A percentile compares a stretch with the other conserved stretches of the same genome.
These are phyloP conservation scores for Siphamia tubifer DNA, from an alignment of 2,113 vertebrate genomes.

Conservation along the genomic window DNA sequence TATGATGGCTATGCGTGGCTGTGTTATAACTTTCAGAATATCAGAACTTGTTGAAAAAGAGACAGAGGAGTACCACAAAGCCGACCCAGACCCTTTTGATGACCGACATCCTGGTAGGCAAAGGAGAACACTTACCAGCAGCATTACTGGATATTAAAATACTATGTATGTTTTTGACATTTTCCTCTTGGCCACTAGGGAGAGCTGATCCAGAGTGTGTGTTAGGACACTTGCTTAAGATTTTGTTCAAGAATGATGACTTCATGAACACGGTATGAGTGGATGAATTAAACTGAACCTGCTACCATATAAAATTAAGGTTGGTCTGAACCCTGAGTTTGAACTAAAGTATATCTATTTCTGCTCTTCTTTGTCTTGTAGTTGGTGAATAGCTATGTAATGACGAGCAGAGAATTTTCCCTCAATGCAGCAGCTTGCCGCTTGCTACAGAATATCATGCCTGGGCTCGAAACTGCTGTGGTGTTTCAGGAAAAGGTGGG, in stretches of 20 bases:
- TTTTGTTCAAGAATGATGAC: conserved; percentile 98
- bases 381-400: conserved; percentile 98
- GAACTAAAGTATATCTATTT: not conserved
- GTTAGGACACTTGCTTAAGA: conserved; percentile 96
- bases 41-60: conserved; percentile 97
- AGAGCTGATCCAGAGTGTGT: conserved; percentile 97
- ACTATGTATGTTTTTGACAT: conserved; percentile 20
- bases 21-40: conserved; percentile 80
- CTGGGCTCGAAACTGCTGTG: conserved; percentile 95
- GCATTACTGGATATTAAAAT: not conserved
- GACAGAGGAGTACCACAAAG: conserved; percentile 97
- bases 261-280: conserved; percentile 96
- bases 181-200: conserved; percentile 75
- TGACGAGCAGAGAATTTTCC: conserved; percentile 94
- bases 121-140: not conserved
- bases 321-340: not conserved
- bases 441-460: conserved; percentile 97
- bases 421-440: conserved; percentile 95
- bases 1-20: not conserved
- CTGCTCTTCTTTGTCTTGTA: conserved; percentile 41
- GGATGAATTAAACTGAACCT: not conserved
- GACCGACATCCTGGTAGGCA: conserved; percentile 93
- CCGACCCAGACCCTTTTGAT: conserved; percentile 97
- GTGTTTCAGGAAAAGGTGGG: conserved; percentile 65
- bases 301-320: not conserved